Evolutionary conservation across 2,797 vertebrate species (phyloP).

Genomic region (Pangasius macronema): DNA sequence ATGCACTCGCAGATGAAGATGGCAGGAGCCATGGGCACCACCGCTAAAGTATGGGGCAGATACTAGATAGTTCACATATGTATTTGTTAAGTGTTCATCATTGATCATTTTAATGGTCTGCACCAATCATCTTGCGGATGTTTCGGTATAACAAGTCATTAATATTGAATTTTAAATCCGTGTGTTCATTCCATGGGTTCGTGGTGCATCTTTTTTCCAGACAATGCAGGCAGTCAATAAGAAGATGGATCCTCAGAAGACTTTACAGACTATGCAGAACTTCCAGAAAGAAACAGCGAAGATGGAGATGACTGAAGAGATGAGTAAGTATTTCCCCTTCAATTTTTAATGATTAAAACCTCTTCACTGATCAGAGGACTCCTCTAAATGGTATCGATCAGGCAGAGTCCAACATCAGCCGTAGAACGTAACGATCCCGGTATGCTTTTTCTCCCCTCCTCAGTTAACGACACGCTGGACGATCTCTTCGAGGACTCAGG

Average conservation of each 20-base stretch:
- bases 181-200: not conserved
- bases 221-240: slow-evolving; percentile 89
- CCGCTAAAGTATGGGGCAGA: slow-evolving; percentile 84
- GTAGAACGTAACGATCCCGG: not conserved
- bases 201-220: slow-evolving; percentile 57
- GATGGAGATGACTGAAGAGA: slow-evolving; percentile 91
- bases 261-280: slow-evolving; percentile 87
- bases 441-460: not conserved
- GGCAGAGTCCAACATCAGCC: not conserved
- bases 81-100: not conserved
- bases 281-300: slow-evolving; percentile 90
- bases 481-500: slow-evolving; percentile 87
- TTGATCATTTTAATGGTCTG: not conserved
- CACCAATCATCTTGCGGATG: not conserved
- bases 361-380: not conserved
- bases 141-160: not conserved
- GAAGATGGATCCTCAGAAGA: slow-evolving; percentile 89
- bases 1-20: slow-evolving; percentile 99
- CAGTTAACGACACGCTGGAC: slow-evolving; percentile 86
- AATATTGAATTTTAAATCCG: not conserved
- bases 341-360: slow-evolving; percentile 1
- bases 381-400: not conserved
- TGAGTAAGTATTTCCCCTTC: slow-evolving; percentile 74
- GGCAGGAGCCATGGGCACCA: slow-evolving; percentile 94
- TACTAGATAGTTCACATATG: not conserved